Percentiles rank a stretch among this genome's conserved stretches.
Conservation (phyloP, 1,140 invertebrate genomes). For the Homalodisca vitripennis region DNA sequence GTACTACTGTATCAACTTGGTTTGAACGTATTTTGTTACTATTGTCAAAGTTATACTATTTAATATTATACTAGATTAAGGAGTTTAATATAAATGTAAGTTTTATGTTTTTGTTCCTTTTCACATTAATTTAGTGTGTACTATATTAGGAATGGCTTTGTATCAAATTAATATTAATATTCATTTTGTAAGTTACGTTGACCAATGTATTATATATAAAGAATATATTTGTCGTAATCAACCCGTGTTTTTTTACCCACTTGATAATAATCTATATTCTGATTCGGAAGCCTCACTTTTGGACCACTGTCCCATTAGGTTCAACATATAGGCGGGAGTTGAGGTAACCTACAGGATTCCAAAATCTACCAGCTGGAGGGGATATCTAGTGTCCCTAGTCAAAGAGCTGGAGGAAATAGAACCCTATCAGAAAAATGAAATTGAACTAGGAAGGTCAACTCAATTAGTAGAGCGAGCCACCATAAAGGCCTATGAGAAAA, state of each 20-base stretch:
- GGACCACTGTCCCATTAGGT: too few relatives aligned
- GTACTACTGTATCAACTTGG: conserved; percentile 4
- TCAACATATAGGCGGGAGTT: too few relatives aligned
- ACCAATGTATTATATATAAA: conserved; percentile 16
- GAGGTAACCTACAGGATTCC: too few relatives aligned
- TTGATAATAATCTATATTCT: too few relatives aligned
- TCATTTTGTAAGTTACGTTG: conserved; percentile 13
- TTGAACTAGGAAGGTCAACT: too few relatives aligned
- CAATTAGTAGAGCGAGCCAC: too few relatives aligned
- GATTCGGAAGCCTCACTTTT: too few relatives aligned
- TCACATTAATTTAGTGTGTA: conserved; percentile 9
- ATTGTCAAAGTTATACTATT: conserved; percentile 7
- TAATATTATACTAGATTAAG: conserved; percentile 5
- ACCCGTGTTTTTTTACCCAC: neutral
- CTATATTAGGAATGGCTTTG: conserved; percentile 12
- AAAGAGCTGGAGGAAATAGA: too few relatives aligned
- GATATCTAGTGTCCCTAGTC: too few relatives aligned
- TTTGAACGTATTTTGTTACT: neutral
- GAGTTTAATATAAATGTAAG: neutral
- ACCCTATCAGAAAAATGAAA: too few relatives aligned
- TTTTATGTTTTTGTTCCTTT: conserved; percentile 18
- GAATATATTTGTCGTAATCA: conserved; percentile 14
- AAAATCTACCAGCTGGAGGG: too few relatives aligned
- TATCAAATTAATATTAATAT: neutral
- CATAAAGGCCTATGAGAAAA: too few relatives aligned